These are phyloP conservation scores for Luperina testacea DNA, from an alignment of 2,888 invertebrate genomes.

Conservation along the genomic window DNA sequence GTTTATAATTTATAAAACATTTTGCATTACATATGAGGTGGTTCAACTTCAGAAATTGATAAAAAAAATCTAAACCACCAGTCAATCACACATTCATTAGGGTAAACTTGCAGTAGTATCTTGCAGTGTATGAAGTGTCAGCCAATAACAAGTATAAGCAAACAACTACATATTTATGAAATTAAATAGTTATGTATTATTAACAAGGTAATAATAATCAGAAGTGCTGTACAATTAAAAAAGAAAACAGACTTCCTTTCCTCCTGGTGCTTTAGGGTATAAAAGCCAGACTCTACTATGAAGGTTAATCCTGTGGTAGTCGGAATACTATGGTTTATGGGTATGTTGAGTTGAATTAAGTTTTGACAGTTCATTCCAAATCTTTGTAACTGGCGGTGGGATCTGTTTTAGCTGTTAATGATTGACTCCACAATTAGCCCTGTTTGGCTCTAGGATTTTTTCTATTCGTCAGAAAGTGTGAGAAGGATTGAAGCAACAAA, in stretches of 20 bases:
- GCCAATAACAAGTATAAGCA: neutral
- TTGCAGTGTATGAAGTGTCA: neutral
- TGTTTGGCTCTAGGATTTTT: conserved; percentile 5
- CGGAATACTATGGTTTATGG: neutral
- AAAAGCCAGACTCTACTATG: neutral
- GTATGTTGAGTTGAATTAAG: neutral
- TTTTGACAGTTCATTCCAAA: neutral
- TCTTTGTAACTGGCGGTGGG: neutral
- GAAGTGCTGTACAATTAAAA: neutral
- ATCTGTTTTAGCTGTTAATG: neutral
- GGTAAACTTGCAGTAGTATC: neutral
- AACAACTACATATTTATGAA: too few relatives aligned
- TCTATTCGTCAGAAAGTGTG: neutral
- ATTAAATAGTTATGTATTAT: neutral
- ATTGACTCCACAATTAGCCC: neutral
- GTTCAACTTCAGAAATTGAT: conserved; percentile 24
- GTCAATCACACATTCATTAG: neutral
- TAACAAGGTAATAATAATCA: neutral
- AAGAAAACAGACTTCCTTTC: neutral
- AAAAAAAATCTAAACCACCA: neutral
- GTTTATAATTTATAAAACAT: conserved; percentile 22
- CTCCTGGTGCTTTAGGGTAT: neutral
- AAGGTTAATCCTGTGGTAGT: neutral
- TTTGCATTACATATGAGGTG: conserved; percentile 34
- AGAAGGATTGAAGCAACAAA: neutral